phyloP scores from a whole-genome alignment of 2,797 vertebrate genomes.

The Cirrhinus mrigala region DNA sequence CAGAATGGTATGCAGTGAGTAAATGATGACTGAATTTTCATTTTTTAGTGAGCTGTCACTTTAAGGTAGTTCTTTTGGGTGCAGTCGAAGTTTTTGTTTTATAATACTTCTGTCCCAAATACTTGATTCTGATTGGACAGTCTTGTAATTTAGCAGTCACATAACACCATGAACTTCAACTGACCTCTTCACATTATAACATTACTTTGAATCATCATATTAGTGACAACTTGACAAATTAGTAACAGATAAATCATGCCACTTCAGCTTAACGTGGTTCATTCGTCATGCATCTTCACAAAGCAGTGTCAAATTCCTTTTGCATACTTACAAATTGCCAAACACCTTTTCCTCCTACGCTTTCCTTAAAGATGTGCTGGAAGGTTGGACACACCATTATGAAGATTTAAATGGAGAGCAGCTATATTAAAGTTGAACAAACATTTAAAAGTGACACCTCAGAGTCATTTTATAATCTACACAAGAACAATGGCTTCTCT shows the following conservation, averaged over 20 bases:
- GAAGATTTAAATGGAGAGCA: neutral
- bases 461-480: conserved; percentile 8
- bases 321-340: neutral
- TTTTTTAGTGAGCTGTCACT: neutral
- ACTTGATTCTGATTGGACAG: neutral
- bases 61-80: neutral
- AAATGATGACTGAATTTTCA: neutral
- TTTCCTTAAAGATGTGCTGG: neutral
- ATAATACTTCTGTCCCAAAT: neutral
- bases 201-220: neutral
- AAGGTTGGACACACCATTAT: neutral
- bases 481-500: neutral
- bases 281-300: neutral
- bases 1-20: neutral
- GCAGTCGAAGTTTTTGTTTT: neutral
- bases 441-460: neutral
- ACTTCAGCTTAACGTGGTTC: neutral
- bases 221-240: conserved; percentile 6
- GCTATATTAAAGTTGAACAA: conserved; percentile 16
- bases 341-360: conserved; percentile 1
- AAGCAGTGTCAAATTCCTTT: conserved; percentile 14
- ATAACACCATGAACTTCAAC: neutral
- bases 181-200: neutral
- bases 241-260: neutral
- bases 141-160: too few relatives aligned